These are phyloP conservation scores for Galleria mellonella DNA, from an alignment of 1,140 invertebrate genomes.

Conservation along the genomic window DNA sequence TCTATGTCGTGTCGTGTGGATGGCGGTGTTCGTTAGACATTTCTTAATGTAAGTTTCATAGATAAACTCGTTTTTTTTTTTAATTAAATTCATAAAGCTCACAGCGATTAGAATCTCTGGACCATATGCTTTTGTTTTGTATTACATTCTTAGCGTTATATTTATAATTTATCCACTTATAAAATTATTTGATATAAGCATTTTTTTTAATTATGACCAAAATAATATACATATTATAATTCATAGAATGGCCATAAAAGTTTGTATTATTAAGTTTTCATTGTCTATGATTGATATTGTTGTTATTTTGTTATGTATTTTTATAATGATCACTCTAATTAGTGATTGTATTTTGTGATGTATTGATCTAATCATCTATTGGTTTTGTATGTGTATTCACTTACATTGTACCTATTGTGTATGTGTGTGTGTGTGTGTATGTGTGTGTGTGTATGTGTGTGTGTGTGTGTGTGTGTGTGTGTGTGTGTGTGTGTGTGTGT, in stretches of 20 bases:
- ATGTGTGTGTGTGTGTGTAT: neutral
- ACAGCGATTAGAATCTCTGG: slow-evolving; percentile 21
- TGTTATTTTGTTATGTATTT: slow-evolving; percentile 37
- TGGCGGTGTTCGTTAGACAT: slow-evolving; percentile 24
- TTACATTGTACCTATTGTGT: neutral
- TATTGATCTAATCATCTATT: slow-evolving; percentile 31
- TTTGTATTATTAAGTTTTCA: slow-evolving; percentile 44
- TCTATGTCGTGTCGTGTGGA: slow-evolving; percentile 59
- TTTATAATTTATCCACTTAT: slow-evolving; percentile 1
- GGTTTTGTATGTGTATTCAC: slow-evolving; percentile 16
- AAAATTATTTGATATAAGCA: neutral
- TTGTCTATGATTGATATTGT: slow-evolving; percentile 39
- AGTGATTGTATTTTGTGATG: slow-evolving; percentile 32
- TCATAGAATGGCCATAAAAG: neutral
- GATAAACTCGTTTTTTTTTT: slow-evolving; percentile 8
- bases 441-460: neutral
- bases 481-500: slow-evolving; percentile 13
- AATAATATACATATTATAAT: neutral
- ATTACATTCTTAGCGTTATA: slow-evolving; percentile 10
- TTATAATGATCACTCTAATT: slow-evolving; percentile 14
- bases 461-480: slow-evolving; percentile 17
- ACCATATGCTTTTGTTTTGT: too few species aligned
- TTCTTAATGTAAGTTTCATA: neutral
- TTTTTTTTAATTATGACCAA: slow-evolving; percentile 1
- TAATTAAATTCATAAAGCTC: slow-evolving; percentile 11